These are phyloP conservation scores for Drosophila equinoxialis DNA, from an alignment of 1,140 invertebrate species.

Conservation along the genomic window DNA sequence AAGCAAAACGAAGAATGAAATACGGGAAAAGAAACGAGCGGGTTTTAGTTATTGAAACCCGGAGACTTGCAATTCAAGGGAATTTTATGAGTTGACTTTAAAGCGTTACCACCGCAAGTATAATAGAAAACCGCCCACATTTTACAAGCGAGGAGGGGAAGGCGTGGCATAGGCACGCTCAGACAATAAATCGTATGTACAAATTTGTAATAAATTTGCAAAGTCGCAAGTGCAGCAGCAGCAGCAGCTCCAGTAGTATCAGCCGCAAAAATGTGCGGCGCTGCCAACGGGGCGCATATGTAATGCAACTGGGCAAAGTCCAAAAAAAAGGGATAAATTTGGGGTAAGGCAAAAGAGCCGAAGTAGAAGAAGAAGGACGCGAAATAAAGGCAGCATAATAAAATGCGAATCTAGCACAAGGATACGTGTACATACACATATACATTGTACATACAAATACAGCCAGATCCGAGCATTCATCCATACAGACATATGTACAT, in stretches of 20 bases:
- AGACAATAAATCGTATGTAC: conserved; percentile 79
- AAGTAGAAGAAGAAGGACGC: background rate
- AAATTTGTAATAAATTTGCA: conserved; percentile 81
- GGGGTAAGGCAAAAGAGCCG: conserved; percentile 22
- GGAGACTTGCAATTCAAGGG: conserved; percentile 32
- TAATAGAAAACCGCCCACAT: conserved; percentile 43
- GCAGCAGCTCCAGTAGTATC: conserved; percentile 9
- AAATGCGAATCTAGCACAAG: conserved; percentile 68
- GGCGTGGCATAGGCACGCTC: conserved; percentile 46
- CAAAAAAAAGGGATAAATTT: conserved; percentile 15
- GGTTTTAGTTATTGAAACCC: conserved; percentile 61
- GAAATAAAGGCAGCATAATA: conserved; percentile 58
- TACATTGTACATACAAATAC: conserved; percentile 15
- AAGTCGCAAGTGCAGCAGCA: conserved; percentile 78
- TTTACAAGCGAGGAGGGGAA: background rate
- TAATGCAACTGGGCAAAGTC: conserved; percentile 53
- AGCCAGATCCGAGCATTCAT: background rate
- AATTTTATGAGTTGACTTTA: conserved; percentile 38
- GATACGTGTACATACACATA: conserved; percentile 56
- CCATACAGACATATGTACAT: background rate
- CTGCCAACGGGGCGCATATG: conserved; percentile 68
- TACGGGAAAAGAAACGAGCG: conserved; percentile 46
- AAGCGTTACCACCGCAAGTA: conserved; percentile 28
- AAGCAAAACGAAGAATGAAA: conserved; percentile 32
- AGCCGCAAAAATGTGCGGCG: conserved; percentile 46